Evolutionary conservation across 1,140 invertebrate genomes (phyloP).

Genomic region (Belonocnema kinseyi): DNA sequence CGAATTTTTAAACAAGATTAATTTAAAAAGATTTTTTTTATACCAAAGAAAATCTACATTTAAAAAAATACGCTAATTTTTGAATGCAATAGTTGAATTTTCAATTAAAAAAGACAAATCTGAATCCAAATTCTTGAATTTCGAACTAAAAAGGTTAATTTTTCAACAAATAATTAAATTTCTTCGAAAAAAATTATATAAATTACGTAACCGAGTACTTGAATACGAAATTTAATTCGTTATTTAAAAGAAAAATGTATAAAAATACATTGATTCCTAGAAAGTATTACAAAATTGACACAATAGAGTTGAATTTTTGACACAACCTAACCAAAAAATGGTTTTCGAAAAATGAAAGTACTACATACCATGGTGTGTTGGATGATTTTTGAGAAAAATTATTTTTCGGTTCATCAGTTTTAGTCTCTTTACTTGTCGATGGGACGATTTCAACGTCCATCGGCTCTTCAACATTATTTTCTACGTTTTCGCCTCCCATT

Average conservation of each 20-base stretch:
- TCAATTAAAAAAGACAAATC: too few relatives aligned
- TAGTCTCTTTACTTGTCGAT: constrained; percentile 51
- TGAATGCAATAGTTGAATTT: too few relatives aligned
- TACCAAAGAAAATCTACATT: too few relatives aligned
- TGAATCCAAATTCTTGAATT: too few relatives aligned
- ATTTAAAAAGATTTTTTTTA: too few relatives aligned
- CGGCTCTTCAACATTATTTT: constrained; percentile 40
- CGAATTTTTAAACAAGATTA: too few relatives aligned
- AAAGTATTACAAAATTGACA: constrained; percentile 36
- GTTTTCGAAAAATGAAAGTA: background rate
- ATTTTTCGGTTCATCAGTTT: constrained; percentile 43
- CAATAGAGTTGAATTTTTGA: constrained; percentile 28
- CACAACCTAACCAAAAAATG: constrained; percentile 39
- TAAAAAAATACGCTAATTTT: too few relatives aligned
- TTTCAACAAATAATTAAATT: too few relatives aligned
- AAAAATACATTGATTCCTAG: background rate
- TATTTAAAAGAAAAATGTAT: background rate
- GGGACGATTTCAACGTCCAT: constrained; percentile 62
- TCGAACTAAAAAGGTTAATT: too few relatives aligned
- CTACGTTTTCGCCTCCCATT: background rate
- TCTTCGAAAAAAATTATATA: background rate
- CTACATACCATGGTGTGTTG: constrained; percentile 65
- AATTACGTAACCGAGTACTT: background rate
- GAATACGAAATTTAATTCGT: background rate
- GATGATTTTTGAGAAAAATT: constrained; percentile 41